Base-by-base conservation (phyloP, 2,113 vertebrate genomes). In the Candoia aspera region DNA sequence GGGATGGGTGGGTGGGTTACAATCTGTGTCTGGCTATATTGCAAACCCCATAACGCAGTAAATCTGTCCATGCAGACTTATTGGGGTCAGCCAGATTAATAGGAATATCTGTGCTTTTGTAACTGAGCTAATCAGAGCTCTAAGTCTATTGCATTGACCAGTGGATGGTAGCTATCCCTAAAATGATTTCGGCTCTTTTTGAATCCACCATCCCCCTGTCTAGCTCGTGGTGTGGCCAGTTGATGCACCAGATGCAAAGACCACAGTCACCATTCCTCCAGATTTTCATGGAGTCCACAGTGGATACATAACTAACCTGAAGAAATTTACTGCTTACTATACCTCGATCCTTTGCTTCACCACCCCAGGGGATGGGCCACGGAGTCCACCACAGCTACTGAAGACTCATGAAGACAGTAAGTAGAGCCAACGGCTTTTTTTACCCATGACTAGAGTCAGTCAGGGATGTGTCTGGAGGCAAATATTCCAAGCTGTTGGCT, bases 351-450 rank as follows among this genome's bases (percentile, higher is more conserved):
- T 99, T 87, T 99, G 99, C 88, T 99, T 99, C 95, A 99, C 99
- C 57, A 99, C 99, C 0, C 99, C 99, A 0, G 99, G 99, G 1
- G 98, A 99, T 0, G 99, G 99, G 8, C 99, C 99, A 0, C 97
- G 96, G 0, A 99, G 99, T 93, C 2, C 95, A 0, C 98, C 98
- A 0, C 97, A 97, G 93, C 97, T 99, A 15, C 68, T 99, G 90
- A 94, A 97, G 96, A 99, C 99, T 0, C 98, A 98, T 0, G 98
- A 99, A 84, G 99, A 99, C 97, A 98, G 99, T 99, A 96, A 98
- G 99, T 99, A 90, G 6, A 4, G 17, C 73, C 73, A 37, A 49
- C 49, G 17, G 6, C 33, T 1, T 3, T 26, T 3, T 26, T 6
- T 24, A 11, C 57, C 0, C 29, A 13, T 2, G 2, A 46, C 23